phyloP scores from a whole-genome alignment of 2,113 vertebrate species.

The Salvelinus fontinalis region DNA sequence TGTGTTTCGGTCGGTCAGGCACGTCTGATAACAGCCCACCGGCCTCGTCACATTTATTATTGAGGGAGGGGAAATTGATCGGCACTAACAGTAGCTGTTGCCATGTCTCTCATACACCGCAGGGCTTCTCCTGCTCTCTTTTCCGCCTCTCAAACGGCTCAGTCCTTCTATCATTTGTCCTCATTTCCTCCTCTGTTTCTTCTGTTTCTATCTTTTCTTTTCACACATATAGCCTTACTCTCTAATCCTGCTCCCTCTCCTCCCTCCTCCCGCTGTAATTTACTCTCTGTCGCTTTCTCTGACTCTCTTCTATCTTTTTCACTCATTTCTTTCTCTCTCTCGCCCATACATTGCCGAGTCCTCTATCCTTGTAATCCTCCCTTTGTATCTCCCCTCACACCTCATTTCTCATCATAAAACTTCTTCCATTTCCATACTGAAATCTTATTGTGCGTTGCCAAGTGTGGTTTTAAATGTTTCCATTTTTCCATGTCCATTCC shows the following conservation, averaged over 20 bases:
- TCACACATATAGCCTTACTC: constrained; percentile 1
- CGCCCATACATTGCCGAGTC: not conserved
- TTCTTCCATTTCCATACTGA: constrained; percentile 23
- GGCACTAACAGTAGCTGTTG: constrained; percentile 55
- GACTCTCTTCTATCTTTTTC: constrained; percentile 5
- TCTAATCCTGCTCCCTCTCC: constrained; percentile 24
- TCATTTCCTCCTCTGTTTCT: constrained; percentile 16
- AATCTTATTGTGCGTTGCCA: constrained; percentile 22
- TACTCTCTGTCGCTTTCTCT: constrained; percentile 7
- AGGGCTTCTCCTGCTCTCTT: constrained; percentile 22
- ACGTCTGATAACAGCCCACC: constrained; percentile 64
- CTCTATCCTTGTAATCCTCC: not conserved
- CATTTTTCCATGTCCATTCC: not conserved
- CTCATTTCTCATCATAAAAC: constrained; percentile 10
- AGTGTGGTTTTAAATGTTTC: constrained; percentile 8
- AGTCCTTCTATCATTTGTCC: constrained; percentile 33
- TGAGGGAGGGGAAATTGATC: constrained; percentile 70
- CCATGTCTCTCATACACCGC: constrained; percentile 37
- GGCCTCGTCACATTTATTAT: constrained; percentile 73
- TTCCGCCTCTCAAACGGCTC: constrained; percentile 2
- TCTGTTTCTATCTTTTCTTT: not conserved
- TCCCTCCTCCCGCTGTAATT: constrained; percentile 8
- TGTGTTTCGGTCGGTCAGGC: constrained; percentile 61
- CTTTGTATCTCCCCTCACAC: not conserved
- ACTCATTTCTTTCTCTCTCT: not conserved